Conservation (phyloP, 2,888 invertebrate species). For the Listrodromus nycthemerus region DNA sequence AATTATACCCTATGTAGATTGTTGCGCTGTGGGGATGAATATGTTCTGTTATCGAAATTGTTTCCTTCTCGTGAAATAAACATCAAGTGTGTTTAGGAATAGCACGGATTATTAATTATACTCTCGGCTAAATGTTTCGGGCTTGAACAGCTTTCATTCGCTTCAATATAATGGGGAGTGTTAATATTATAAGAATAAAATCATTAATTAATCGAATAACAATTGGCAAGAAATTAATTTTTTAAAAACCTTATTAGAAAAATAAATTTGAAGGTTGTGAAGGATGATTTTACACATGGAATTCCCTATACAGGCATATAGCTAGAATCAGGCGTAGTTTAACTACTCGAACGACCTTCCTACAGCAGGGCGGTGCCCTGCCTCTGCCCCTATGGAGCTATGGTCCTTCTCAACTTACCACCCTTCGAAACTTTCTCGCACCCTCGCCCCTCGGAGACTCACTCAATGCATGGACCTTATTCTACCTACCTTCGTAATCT, state of each 20-base stretch:
- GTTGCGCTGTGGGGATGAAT: no score
- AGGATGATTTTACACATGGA: conserved; percentile 1
- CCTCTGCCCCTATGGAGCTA: conserved; percentile 9
- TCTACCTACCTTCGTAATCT: conserved; percentile 14
- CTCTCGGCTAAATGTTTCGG: no score
- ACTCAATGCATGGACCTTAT: conserved; percentile 63
- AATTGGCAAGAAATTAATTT: background rate
- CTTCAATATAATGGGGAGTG: no score
- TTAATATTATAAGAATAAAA: no score
- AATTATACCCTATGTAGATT: no score
- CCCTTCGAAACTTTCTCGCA: conserved; percentile 66
- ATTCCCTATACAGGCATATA: background rate
- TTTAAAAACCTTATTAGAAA: background rate
- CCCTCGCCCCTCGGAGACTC: conserved; percentile 64
- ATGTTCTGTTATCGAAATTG: no score
- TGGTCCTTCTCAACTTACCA: conserved; percentile 60
- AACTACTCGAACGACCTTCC: conserved; percentile 65
- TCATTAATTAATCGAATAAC: no score
- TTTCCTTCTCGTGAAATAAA: no score
- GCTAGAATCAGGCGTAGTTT: conserved; percentile 37
- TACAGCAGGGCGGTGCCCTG: conserved; percentile 34
- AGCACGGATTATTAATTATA: no score
- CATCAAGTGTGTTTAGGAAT: no score
- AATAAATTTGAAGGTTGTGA: background rate
- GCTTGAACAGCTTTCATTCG: no score